Evolutionary conservation across 1,140 invertebrate genomes (phyloP).

Genomic region (Dryas iulia): DNA sequence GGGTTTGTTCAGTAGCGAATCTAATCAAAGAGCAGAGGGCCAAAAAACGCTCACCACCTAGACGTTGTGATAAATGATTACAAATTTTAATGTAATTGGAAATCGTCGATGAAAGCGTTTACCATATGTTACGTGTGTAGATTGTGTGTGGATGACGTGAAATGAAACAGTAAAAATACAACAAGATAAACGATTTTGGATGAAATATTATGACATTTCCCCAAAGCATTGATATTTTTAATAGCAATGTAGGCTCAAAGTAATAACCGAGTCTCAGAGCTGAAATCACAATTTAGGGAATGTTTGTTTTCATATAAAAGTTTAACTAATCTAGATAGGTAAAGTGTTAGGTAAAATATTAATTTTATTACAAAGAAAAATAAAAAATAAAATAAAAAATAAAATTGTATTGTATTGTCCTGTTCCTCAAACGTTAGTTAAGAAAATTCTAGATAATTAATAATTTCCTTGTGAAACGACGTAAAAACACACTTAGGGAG

Average conservation of each 20-base stretch:
- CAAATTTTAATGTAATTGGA: slow-evolving; percentile 55
- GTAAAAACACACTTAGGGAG: slow-evolving; percentile 14
- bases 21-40: slow-evolving; percentile 61
- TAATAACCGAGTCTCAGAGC: too few relatives aligned
- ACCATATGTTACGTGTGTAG: slow-evolving; percentile 4
- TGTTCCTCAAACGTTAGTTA: background rate
- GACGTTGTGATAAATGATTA: slow-evolving; percentile 56
- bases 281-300: too few relatives aligned
- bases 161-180: slow-evolving; percentile 30
- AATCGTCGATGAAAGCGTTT: slow-evolving; percentile 21
- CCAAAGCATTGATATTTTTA: background rate
- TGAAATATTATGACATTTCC: background rate
- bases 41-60: slow-evolving; percentile 45
- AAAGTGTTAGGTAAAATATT: background rate
- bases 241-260: background rate
- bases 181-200: background rate
- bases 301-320: background rate
- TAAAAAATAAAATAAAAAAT: background rate
- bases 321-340: background rate
- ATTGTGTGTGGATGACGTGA: slow-evolving; percentile 3
- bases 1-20: slow-evolving; percentile 56
- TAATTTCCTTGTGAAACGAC: background rate
- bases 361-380: too few relatives aligned
- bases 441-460: background rate
- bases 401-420: too few relatives aligned